These are phyloP conservation scores for Callinectes sapidus DNA, from an alignment of 2,888 invertebrate genomes.

Conservation along the genomic window DNA sequence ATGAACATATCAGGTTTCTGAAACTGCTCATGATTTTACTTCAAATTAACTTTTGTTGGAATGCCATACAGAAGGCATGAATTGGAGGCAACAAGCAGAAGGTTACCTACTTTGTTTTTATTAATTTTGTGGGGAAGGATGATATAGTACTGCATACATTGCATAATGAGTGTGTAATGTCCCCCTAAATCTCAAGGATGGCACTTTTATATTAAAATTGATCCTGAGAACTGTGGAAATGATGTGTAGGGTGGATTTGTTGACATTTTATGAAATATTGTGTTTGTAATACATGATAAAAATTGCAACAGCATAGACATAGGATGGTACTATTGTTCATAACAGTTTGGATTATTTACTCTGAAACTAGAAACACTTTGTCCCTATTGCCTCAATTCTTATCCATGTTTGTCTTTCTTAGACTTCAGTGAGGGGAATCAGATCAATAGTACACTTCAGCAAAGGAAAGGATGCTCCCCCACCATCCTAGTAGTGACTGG, in stretches of 20 bases:
- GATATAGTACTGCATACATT: not conserved
- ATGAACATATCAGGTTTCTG: not conserved
- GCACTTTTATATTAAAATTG: not conserved
- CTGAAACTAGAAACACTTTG: constrained; percentile 7
- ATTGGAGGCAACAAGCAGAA: not conserved
- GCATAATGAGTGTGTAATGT: not conserved
- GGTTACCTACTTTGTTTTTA: not conserved
- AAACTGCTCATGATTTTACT: not conserved
- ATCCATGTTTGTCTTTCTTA: constrained; percentile 47
- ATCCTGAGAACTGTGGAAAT: not conserved
- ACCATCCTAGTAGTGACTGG: constrained; percentile 66
- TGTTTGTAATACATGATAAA: not conserved
- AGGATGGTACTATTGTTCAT: not conserved
- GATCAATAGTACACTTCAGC: constrained; percentile 69
- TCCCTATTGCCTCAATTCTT: not conserved
- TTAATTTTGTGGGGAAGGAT: not conserved
- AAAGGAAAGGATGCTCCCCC: constrained; percentile 67
- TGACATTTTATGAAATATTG: not conserved
- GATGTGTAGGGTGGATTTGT: not conserved
- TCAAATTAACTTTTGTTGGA: not conserved
- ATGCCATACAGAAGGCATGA: not conserved
- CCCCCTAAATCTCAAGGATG: not conserved
- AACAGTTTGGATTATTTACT: not conserved
- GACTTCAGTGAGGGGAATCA: constrained; percentile 68
- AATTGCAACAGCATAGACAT: not conserved